A percentile compares a stretch with the other conserved stretches of the same genome.
phyloP scores from a whole-genome alignment of 2,113 vertebrate genomes.

The Arizona elegans region DNA sequence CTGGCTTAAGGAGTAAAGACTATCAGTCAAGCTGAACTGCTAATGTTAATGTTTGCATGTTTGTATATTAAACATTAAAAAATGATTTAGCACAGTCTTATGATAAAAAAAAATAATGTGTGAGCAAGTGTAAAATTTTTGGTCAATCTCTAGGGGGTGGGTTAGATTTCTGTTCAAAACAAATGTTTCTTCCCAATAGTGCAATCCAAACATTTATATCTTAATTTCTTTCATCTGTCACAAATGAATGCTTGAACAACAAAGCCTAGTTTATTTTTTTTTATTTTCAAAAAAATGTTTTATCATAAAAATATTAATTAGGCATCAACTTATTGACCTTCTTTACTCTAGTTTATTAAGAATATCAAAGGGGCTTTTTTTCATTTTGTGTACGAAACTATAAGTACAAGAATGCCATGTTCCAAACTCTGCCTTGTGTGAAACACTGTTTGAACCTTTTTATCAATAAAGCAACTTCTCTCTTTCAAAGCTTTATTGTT shows the following conservation, averaged over 20 bases:
- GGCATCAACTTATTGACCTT: neutral
- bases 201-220: neutral
- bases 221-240: neutral
- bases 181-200: neutral
- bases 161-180: neutral
- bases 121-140: neutral
- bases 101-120: neutral
- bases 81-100: neutral
- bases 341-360: neutral
- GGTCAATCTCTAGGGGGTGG: neutral
- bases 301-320: neutral
- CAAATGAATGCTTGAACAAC: neutral
- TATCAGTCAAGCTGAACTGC: neutral
- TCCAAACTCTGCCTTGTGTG: neutral
- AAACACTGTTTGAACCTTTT: neutral
- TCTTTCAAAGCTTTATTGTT: slow-evolving; percentile 13
- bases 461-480: neutral
- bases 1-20: neutral
- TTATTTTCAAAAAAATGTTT: neutral
- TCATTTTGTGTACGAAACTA: neutral
- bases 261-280: neutral
- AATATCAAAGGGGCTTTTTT: neutral
- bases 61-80: neutral
- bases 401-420: neutral
- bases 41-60: neutral